phyloP scores from a whole-genome alignment of 2,797 vertebrate species.

The Astyanax mexicanus region DNA sequence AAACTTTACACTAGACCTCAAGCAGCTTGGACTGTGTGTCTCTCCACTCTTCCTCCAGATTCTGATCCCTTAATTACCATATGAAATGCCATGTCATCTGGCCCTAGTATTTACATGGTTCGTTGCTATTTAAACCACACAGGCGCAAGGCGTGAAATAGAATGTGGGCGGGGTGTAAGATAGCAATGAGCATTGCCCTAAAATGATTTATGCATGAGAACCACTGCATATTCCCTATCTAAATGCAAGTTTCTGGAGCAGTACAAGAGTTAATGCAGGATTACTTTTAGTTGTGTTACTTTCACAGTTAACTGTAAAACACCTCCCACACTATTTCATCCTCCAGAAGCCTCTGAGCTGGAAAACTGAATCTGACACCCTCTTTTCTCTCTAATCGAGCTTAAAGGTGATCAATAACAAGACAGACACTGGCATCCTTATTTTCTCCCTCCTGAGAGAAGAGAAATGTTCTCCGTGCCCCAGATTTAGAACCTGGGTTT shows the following conservation, averaged over 20 bases:
- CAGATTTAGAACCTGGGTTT: slow-evolving; percentile 10
- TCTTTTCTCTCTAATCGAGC: slow-evolving; percentile 50
- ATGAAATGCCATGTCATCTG: no score
- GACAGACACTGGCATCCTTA: slow-evolving; percentile 13
- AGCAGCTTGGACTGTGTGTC: no score
- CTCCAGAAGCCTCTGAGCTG: slow-evolving; percentile 28
- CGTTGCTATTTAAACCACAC: no score
- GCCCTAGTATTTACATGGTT: no score
- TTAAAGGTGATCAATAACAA: slow-evolving; percentile 51
- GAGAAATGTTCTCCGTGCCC: slow-evolving; percentile 15
- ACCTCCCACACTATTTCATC: slow-evolving; percentile 34
- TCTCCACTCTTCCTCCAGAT: no score
- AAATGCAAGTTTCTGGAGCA: not conserved
- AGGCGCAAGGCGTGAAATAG: no score
- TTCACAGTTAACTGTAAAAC: slow-evolving; percentile 32
- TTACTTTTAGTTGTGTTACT: slow-evolving; percentile 21
- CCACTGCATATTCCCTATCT: not conserved
- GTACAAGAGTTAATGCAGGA: slow-evolving; percentile 9
- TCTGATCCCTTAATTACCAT: no score
- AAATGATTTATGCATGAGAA: no score
- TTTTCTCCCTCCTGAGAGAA: not conserved
- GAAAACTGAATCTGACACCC: slow-evolving; percentile 51
- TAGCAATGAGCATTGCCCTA: no score
- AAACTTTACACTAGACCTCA: no score
- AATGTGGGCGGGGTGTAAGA: no score